Percentiles rank a stretch among this genome's conserved stretches.
phyloP scores from a whole-genome alignment of 2,888 invertebrate species.

The Luperina nickerlii region DNA sequence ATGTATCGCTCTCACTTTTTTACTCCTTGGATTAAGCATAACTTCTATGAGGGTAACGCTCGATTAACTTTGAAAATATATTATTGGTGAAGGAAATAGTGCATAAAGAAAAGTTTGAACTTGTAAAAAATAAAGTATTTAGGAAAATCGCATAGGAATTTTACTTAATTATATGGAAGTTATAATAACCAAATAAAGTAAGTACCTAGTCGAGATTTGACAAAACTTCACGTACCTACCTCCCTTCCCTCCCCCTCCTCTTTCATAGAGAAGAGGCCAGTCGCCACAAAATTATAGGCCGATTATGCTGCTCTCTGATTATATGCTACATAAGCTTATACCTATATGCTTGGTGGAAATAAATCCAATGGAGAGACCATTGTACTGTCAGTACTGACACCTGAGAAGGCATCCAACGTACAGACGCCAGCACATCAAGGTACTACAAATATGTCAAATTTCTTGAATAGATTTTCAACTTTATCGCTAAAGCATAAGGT shows the following conservation, averaged over 20 bases:
- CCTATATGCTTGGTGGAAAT: too few relatives aligned
- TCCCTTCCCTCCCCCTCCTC: not conserved
- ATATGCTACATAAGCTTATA: too few relatives aligned
- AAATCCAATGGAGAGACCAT: too few relatives aligned
- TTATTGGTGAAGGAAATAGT: slow-evolving; percentile 13
- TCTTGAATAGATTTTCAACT: too few relatives aligned
- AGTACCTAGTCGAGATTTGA: not conserved
- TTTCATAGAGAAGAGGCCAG: not conserved
- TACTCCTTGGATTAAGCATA: slow-evolving; percentile 24
- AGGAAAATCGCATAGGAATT: not conserved
- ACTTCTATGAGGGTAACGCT: slow-evolving; percentile 10
- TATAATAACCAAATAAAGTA: not conserved
- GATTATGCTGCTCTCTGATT: too few relatives aligned
- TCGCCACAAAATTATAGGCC: not conserved
- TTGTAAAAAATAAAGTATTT: not conserved
- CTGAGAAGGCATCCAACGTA: too few relatives aligned
- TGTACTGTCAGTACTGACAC: too few relatives aligned
- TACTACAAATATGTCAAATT: too few relatives aligned
- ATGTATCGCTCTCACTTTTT: slow-evolving; percentile 27
- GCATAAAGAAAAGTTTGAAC: slow-evolving; percentile 1
- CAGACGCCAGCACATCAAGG: too few relatives aligned
- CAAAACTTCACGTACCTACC: not conserved
- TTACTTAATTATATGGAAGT: not conserved
- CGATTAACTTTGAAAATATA: slow-evolving; percentile 20
- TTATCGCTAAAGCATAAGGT: too few relatives aligned